Base-by-base conservation (phyloP, 1,140 invertebrate species). In the Hesperophylax magnus region DNA sequence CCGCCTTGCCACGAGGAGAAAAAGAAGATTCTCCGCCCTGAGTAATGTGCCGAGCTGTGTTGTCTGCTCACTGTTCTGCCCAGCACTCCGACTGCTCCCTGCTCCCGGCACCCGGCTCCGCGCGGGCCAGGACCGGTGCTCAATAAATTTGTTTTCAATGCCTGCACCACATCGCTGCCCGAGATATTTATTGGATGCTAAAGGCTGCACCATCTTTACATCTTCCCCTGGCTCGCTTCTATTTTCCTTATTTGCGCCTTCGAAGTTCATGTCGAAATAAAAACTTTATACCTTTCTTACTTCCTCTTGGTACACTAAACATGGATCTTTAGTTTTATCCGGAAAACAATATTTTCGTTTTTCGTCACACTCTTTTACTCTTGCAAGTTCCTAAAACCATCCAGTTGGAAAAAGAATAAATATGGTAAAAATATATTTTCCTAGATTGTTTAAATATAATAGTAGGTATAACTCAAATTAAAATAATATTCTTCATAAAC, bases 81-180 rank as follows among this genome's bases (percentile, higher is more conserved):
- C 56, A 20, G n/a, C 4, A 58, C 56, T 58, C 39, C 39, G 3
- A 47, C 39, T 47, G 9, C 11, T 47, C 39, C 27, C 22, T 31
- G 63, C 27, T 17, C 22, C 63, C 11, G 24, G 20, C 15, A 27
- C 24, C 61, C 24, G 24, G 24, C 15, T 15, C 63, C 14, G 63
- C 14, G 61, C 63, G 27, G 24, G 27, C n/a, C 56, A 24, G 17
- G 61, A 15, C 7, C 20, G 27, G 22, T 2, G 22, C 27, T 24
- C 24, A 14, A 65, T 65, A 65, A 31, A 65, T 65, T 65, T 31
- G 63, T 34, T 65, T 65, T 34, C 63, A 65, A 65, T 65, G 63
- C 63, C 63, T 27, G 63, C 61, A 27, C 61, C 22, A 65, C 22
- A 27, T 27, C 63, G 63, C 22, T 15, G 17, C 24, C 39, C 9